Percentiles rank a stretch among this genome's conserved stretches.
Evolutionary conservation across 1,140 invertebrate genomes (phyloP).

Genomic region (Drosophila eugracilis): DNA sequence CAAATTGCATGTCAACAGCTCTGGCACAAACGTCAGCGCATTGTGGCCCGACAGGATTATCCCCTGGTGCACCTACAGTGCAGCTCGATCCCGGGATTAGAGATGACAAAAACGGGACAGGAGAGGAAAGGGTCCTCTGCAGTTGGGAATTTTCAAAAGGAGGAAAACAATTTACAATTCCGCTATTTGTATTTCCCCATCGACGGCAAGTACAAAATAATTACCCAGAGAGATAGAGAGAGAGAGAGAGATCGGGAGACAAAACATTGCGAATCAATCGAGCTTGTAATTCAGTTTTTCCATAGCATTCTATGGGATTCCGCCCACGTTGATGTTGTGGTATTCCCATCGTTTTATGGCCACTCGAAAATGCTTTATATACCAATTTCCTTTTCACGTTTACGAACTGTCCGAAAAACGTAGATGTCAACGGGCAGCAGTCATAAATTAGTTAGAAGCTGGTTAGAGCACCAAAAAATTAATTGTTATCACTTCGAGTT

Average conservation of each 20-base stretch:
- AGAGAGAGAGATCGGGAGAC: too few relatives aligned
- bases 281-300: conserved; percentile 64
- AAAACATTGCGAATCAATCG: conserved; percentile 75
- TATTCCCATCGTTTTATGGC: conserved; percentile 49
- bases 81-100: conserved; percentile 55
- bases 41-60: conserved; percentile 63
- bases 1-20: conserved; percentile 83
- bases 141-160: too few relatives aligned
- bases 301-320: neutral
- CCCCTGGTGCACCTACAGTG: conserved; percentile 43
- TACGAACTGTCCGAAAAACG: conserved; percentile 73
- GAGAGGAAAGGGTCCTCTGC: neutral
- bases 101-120: conserved; percentile 58
- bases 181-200: conserved; percentile 30
- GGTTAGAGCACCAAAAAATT: conserved; percentile 45
- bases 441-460: conserved; percentile 66
- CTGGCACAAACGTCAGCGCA: conserved; percentile 56
- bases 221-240: conserved; percentile 36
- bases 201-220: conserved; percentile 48
- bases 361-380: conserved; percentile 35
- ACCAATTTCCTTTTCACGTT: conserved; percentile 23
- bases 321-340: conserved; percentile 43
- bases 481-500: conserved; percentile 72
- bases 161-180: conserved; percentile 5
- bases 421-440: conserved; percentile 73